Percentiles rank a stretch among this genome's conserved stretches.
phyloP scores from a whole-genome alignment of 2,797 vertebrate genomes.

The Neomorphus geoffroyi region DNA sequence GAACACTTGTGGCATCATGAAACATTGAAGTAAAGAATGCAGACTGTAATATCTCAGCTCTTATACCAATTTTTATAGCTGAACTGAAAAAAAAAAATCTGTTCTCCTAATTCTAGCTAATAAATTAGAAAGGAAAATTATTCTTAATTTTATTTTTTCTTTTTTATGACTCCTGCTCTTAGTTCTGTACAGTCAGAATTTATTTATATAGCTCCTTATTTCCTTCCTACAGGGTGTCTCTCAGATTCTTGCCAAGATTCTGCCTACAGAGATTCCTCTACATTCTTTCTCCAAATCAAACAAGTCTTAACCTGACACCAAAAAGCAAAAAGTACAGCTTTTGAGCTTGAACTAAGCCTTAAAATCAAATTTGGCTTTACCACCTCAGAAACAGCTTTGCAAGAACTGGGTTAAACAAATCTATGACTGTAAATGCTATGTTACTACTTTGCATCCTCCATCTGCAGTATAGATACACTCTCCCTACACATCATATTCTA shows the following conservation, averaged over 20 bases:
- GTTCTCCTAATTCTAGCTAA: not conserved
- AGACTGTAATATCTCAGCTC: not conserved
- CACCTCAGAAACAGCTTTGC: not conserved
- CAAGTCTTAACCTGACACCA: not conserved
- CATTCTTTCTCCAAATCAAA: not conserved
- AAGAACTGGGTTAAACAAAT: not conserved
- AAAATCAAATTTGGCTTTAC: not conserved
- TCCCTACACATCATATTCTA: rapidly evolving
- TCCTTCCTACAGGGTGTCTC: not conserved
- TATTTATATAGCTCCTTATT: not conserved
- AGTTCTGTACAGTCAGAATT: not conserved
- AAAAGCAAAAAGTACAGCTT: not conserved
- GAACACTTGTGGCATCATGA: not conserved
- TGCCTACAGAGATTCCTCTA: not conserved
- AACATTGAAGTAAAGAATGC: not conserved
- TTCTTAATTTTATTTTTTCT: not conserved
- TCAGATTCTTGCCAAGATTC: not conserved
- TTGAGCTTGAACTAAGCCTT: not conserved
- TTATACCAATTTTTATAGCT: not conserved
- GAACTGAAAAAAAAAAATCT: not conserved
- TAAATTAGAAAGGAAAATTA: not conserved
- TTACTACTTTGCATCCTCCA: not conserved
- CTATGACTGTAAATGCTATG: not conserved
- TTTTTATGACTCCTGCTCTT: not conserved
- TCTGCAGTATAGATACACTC: not conserved